Conservation (phyloP, 2,113 vertebrate genomes). For the Crotophaga sulcirostris region DNA sequence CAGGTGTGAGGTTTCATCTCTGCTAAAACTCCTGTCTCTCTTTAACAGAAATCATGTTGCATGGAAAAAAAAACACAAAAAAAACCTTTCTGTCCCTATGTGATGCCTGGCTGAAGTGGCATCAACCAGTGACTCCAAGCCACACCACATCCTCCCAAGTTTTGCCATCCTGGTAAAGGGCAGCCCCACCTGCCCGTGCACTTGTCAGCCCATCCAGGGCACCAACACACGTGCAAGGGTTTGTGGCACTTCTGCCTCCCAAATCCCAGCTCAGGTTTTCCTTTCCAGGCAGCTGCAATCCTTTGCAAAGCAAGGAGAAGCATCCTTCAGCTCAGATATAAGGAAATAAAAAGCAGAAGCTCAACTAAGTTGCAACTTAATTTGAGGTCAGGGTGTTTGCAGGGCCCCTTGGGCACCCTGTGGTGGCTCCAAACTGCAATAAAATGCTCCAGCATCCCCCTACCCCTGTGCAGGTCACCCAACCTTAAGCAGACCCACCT, state of each 20-base stretch:
- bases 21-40: not conserved
- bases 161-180: not conserved
- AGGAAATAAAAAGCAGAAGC: not conserved
- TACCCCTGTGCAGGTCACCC: not conserved
- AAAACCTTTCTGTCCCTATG: not conserved
- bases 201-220: not conserved
- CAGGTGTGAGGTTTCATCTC: not conserved
- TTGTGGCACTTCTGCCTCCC: not conserved
- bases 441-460: not conserved
- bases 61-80: not conserved
- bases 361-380: not conserved
- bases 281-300: not conserved
- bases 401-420: not conserved
- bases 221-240: not conserved
- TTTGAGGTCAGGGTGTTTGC: not conserved
- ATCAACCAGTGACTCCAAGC: rapidly evolving
- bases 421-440: not conserved
- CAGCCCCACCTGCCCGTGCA: rapidly evolving
- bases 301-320: not conserved
- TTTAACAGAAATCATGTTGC: not conserved
- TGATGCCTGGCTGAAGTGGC: too few relatives aligned
- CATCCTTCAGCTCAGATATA: not conserved
- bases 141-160: not conserved
- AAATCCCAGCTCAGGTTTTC: not conserved
- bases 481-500: not conserved